A percentile compares a stretch with the other conserved stretches of the same genome.
phyloP scores from a whole-genome alignment of 2,113 vertebrate genomes.

The Dipodomys stephensi region DNA sequence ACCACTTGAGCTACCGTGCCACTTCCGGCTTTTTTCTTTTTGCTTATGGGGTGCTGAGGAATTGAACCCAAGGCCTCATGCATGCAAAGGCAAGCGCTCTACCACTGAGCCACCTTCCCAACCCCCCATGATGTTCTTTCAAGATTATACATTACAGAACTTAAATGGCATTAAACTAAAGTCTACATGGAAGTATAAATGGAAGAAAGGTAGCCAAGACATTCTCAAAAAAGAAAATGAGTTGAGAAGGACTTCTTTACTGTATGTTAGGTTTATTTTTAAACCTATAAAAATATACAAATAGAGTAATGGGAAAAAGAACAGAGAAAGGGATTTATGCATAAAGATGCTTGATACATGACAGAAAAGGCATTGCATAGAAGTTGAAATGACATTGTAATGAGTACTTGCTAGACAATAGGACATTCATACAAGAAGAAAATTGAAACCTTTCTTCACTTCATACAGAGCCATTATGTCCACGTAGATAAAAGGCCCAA shows the following conservation, averaged over 20 bases:
- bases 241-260: not conserved
- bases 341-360: not conserved
- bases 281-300: not conserved
- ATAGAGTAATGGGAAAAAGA: not conserved
- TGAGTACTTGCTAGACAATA: not conserved
- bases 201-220: not conserved
- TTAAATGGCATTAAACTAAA: constrained; percentile 45
- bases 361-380: not conserved
- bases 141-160: not conserved
- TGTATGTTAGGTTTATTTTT: not conserved
- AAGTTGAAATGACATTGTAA: constrained; percentile 16
- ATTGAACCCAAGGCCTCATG: too few relatives aligned
- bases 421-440: not conserved
- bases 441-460: not conserved
- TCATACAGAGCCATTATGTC: not conserved
- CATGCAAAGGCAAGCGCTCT: too few relatives aligned
- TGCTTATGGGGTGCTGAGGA: too few relatives aligned
- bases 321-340: not conserved
- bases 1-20: too few relatives aligned
- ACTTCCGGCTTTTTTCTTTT: too few relatives aligned
- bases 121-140: not conserved
- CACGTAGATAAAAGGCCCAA: not conserved
- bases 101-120: too few relatives aligned
- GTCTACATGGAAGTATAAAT: not conserved
- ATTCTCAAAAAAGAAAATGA: not conserved